Evolutionary conservation across 1,140 invertebrate species (phyloP).

Genomic region (Reticulitermes speratus): DNA sequence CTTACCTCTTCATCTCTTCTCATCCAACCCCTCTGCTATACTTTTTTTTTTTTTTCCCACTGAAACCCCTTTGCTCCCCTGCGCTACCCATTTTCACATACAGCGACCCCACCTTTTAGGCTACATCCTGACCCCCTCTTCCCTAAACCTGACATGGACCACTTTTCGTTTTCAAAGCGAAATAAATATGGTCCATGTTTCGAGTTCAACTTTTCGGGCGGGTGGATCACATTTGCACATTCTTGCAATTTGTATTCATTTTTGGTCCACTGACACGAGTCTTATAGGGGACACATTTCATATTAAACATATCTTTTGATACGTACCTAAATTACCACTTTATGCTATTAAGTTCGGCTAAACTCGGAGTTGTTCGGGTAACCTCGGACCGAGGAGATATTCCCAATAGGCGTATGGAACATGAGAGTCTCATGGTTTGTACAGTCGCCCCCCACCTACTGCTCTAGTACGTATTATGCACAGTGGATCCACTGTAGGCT

Average conservation of each 20-base stretch:
- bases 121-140: slow-evolving; percentile 23
- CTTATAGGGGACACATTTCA: not conserved
- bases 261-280: not conserved
- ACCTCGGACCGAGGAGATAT: slow-evolving; percentile 4
- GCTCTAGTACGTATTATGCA: not conserved
- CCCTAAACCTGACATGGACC: not conserved
- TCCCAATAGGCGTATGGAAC: not conserved
- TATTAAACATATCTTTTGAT: not conserved
- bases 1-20: not conserved
- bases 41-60: not conserved
- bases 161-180: not conserved
- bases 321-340: not conserved
- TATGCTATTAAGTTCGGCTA: not conserved
- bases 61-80: not conserved
- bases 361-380: not conserved
- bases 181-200: not conserved
- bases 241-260: not conserved
- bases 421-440: not conserved
- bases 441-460: not conserved
- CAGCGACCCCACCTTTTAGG: slow-evolving; percentile 21
- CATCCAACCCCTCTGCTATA: slow-evolving; percentile 6
- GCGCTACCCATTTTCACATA: slow-evolving; percentile 1
- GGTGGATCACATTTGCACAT: not conserved
- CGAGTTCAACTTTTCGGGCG: not conserved
- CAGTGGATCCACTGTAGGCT: not conserved